Percentiles rank a stretch among this genome's conserved stretches.
phyloP scores from a whole-genome alignment of 2,113 vertebrate species.

The Drymodes brunneopygia region DNA sequence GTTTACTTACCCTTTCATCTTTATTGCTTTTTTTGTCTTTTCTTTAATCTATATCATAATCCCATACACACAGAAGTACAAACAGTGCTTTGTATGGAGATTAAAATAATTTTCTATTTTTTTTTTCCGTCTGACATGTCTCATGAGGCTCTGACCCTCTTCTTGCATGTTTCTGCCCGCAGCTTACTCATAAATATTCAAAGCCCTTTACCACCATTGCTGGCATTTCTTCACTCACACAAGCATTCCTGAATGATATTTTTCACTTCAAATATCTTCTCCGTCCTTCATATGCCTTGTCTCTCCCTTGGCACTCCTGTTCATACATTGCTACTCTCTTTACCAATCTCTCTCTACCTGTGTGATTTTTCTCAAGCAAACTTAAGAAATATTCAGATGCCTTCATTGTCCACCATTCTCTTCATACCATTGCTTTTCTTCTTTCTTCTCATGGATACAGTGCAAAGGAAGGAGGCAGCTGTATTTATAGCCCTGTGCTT shows the following conservation, averaged over 20 bases:
- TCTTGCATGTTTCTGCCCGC: neutral
- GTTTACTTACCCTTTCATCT: neutral
- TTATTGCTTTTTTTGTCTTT: neutral
- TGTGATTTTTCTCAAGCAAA: neutral
- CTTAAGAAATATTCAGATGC: neutral
- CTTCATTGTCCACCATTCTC: neutral
- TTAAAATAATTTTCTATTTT: neutral
- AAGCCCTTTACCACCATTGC: neutral
- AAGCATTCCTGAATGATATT: neutral
- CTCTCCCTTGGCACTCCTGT: neutral
- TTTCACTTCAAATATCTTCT: neutral
- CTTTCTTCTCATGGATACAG: neutral
- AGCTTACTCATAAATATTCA: conserved; percentile 26
- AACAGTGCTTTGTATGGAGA: neutral
- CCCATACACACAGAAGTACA: neutral
- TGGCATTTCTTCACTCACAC: neutral
- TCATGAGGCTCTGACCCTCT: neutral
- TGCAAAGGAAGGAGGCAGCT: neutral
- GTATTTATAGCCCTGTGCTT: neutral
- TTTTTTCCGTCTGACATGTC: neutral
- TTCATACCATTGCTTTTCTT: neutral
- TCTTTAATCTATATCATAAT: neutral
- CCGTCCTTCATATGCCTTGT: neutral
- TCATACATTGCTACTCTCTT: neutral
- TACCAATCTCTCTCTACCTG: neutral